A percentile compares a stretch with the other conserved stretches of the same genome.
Evolutionary conservation across 2,113 vertebrate species (phyloP).

Genomic region (Manacus vitellinus): DNA sequence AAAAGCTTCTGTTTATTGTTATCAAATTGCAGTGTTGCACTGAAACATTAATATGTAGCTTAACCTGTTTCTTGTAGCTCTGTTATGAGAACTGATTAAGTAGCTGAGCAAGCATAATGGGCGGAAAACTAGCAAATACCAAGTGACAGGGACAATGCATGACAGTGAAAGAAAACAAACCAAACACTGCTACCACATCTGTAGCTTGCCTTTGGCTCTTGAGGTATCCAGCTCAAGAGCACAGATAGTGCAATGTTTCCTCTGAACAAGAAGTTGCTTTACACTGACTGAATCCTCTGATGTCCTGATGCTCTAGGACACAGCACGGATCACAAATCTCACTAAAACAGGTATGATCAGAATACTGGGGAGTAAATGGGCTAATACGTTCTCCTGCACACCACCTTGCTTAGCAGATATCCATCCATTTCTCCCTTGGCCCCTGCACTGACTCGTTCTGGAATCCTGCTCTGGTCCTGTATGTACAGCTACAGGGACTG

Average conservation of each 20-base stretch:
- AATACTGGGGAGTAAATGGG: background rate
- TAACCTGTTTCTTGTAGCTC: constrained; percentile 38
- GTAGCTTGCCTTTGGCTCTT: background rate
- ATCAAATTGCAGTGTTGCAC: constrained; percentile 52
- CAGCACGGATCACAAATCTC: background rate
- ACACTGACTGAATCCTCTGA: background rate
- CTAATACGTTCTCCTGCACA: background rate
- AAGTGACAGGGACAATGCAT: background rate
- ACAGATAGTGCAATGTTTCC: background rate
- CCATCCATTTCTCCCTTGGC: background rate
- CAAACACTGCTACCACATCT: background rate
- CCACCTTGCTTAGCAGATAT: background rate
- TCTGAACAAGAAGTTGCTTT: background rate
- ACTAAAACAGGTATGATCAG: background rate
- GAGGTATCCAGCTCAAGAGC: background rate
- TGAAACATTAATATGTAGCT: constrained; percentile 54
- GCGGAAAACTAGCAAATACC: background rate
- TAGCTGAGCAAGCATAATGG: background rate
- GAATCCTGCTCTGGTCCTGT: background rate
- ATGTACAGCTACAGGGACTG: background rate
- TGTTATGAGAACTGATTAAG: background rate
- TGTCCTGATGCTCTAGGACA: background rate
- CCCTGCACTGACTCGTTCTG: background rate
- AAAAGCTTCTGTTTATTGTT: constrained; percentile 65
- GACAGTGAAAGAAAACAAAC: background rate